Conservation (phyloP, 1,140 invertebrate genomes). For the Elymnias hypermnestra region DNA sequence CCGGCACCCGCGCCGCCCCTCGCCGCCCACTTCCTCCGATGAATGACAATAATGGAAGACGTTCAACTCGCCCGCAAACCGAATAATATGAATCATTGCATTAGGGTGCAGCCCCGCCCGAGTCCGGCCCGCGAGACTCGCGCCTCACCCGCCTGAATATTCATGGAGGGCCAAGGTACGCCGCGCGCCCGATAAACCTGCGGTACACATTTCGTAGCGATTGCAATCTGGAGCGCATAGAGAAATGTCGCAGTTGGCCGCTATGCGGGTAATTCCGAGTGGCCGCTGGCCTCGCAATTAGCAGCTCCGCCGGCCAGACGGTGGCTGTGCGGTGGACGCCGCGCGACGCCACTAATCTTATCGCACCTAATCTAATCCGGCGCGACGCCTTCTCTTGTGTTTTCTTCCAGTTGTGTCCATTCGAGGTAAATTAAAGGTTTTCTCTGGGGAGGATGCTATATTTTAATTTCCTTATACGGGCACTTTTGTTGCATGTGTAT, state of each 20-base stretch:
- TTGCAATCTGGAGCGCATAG: constrained; percentile 23
- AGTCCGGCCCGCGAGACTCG: constrained; percentile 48
- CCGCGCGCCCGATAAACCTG: constrained; percentile 14
- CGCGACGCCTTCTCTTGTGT: constrained; percentile 67
- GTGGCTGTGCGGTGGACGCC: constrained; percentile 24
- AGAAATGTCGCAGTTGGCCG: constrained; percentile 21
- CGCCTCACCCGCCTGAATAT: constrained; percentile 42
- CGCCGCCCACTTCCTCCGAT: constrained; percentile 73
- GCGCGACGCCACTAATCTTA: constrained; percentile 64
- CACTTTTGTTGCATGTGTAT: no score
- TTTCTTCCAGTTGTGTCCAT: constrained; percentile 73
- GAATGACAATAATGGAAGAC: constrained; percentile 76
- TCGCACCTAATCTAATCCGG: constrained; percentile 67
- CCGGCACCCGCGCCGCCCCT: constrained; percentile 57
- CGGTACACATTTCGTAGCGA: constrained; percentile 19
- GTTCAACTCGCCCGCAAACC: constrained; percentile 75
- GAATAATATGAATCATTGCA: constrained; percentile 76
- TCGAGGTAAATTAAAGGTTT: constrained; percentile 70
- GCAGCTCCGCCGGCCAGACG: constrained; percentile 44
- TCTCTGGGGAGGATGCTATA: constrained; percentile 38
- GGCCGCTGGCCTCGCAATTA: constrained; percentile 38
- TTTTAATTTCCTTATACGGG: background rate
- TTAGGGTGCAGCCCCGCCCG: constrained; percentile 72
- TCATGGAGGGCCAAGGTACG: constrained; percentile 40
- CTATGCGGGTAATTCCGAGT: constrained; percentile 22